Conservation (phyloP, 2,888 invertebrate genomes). For the Noctua fimbriata region DNA sequence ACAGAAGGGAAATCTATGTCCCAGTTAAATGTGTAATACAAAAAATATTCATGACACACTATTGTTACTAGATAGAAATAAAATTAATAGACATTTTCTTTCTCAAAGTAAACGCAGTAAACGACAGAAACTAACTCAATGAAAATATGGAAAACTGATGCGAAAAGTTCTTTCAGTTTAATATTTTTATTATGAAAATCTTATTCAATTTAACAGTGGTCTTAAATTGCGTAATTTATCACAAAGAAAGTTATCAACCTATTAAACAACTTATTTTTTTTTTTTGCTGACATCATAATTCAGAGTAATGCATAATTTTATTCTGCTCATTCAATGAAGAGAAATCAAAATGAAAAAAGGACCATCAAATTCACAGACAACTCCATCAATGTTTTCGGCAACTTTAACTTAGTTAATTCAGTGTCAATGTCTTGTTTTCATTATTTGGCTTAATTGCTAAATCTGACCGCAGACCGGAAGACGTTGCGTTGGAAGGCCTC, state of each 20-base stretch:
- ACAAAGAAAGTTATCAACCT: not conserved
- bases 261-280: not conserved
- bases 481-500: no score
- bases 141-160: not conserved
- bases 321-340: not conserved
- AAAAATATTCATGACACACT: not conserved
- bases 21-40: no score
- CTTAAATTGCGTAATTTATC: not conserved
- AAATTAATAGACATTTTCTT: not conserved
- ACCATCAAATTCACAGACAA: not conserved
- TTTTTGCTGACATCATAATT: not conserved
- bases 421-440: not conserved
- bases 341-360: not conserved
- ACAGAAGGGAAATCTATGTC: not conserved
- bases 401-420: not conserved
- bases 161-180: not conserved
- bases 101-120: not conserved
- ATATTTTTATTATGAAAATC: not conserved
- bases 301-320: not conserved
- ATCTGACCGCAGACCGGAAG: no score
- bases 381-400: not conserved
- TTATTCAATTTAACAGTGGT: not conserved
- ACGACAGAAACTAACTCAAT: not conserved
- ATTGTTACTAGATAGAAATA: not conserved
- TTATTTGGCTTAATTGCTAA: not conserved